Base-by-base conservation (phyloP, 2,113 vertebrate species). In the Cisticola juncidis region DNA sequence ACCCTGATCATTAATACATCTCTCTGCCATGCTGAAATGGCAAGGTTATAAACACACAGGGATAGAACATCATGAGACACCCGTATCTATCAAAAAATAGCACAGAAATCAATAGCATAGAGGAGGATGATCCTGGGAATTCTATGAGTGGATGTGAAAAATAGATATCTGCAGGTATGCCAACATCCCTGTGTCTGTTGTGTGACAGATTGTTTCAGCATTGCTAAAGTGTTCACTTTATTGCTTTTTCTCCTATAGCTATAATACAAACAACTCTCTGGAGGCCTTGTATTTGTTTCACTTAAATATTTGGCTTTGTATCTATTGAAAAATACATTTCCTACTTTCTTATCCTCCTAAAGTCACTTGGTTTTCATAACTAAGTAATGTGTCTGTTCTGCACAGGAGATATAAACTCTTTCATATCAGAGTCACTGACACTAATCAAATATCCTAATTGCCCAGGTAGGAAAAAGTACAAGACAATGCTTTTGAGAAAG, bases 261-360 rank as follows among this genome's bases (percentile, higher is more conserved):
- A 6, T 61, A 95, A 90, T 57, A 90, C 26, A 87, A 97, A 78
- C 14, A 56, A 64, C 38, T 94, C 88, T 72, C 96, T 79, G 60
- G 51, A 84, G 74, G 54, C 23, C 10, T 1, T 76, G 33, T 61
- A 53, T 36, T 74, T 66, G 42, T 90, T 94, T 64, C 42, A 58
- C 88, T 93, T 93, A 81, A 88, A 87, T 74, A 92, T 78, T 53
- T 73, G 42, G 14, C n/a, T 65, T 76, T 38, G 15, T 81, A 60
- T 83, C 47, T 14, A 9, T 61, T 35, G n/a, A 31, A 76, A 93
- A 92, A 81, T 51, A 42, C 14, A 26, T 35, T 76, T 70, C 33
- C 28, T 73, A 54, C 51, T 64, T 85, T 56, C 65, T 69, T 60
- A 31, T 71, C 29, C 26, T 93, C 35, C 66, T 57, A 25, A 74